Percentiles rank a stretch among this genome's conserved stretches.
phyloP scores from a whole-genome alignment of 2,888 invertebrate species.

The Trilocha varians region DNA sequence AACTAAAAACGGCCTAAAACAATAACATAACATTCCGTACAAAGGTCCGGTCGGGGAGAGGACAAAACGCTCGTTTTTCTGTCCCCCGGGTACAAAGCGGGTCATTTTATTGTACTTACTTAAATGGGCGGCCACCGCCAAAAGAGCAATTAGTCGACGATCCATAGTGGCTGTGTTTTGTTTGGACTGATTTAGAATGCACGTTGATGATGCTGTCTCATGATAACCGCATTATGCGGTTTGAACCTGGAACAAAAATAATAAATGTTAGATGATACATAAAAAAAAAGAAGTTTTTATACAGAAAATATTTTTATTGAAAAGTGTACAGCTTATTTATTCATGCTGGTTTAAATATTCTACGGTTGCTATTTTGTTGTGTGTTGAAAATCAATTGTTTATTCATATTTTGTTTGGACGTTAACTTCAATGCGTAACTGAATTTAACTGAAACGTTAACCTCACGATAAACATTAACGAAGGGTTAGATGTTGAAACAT shows the following conservation, averaged over 20 bases:
- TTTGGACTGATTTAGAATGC: constrained; percentile 23
- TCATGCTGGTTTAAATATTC: no score
- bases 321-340: no score
- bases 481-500: no score
- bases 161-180: constrained; percentile 34
- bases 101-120: constrained; percentile 36
- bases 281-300: neutral
- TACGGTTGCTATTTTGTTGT: no score
- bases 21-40: constrained; percentile 8
- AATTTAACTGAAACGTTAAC: no score
- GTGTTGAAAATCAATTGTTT: no score
- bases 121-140: constrained; percentile 45
- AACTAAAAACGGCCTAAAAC: constrained; percentile 9
- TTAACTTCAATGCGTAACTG: no score
- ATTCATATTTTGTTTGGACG: no score
- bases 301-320: no score
- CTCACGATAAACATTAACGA: no score
- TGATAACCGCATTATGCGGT: constrained; percentile 21
- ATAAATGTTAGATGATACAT: neutral
- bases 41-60: constrained; percentile 6
- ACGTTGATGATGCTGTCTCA: constrained; percentile 23
- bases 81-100: constrained; percentile 2
- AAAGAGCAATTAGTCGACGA: constrained; percentile 33
- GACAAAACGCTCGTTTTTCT: constrained; percentile 3
- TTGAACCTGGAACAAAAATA: constrained; percentile 28